These are phyloP conservation scores for Zeugodacus cucurbitae DNA, from an alignment of 1,140 invertebrate genomes.

Conservation along the genomic window DNA sequence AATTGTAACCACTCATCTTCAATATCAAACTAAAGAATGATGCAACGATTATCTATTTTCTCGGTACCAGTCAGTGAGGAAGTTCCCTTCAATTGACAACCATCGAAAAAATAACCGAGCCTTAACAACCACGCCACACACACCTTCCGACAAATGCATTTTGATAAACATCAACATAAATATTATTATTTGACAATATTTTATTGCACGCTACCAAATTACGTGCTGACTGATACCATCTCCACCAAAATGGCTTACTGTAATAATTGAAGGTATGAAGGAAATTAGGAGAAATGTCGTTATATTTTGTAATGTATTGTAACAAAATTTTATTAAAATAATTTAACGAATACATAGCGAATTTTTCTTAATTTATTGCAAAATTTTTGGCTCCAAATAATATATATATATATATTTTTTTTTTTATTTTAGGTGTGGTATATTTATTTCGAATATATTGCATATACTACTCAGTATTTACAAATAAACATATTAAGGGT, in stretches of 20 bases:
- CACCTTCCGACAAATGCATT: background rate
- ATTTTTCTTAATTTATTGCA: too few relatives aligned
- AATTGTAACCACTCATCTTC: background rate
- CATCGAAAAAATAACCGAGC: conserved; percentile 6
- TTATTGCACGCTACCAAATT: conserved; percentile 23
- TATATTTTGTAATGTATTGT: too few relatives aligned
- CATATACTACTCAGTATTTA: too few relatives aligned
- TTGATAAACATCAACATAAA: background rate
- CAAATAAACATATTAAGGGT: too few relatives aligned
- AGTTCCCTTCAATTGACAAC: conserved; percentile 1
- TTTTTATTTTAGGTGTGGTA: too few relatives aligned
- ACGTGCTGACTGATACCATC: background rate
- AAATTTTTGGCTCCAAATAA: too few relatives aligned
- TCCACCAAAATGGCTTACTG: background rate
- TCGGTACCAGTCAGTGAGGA: background rate
- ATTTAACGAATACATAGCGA: too few relatives aligned
- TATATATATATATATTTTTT: too few relatives aligned
- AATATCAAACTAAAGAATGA: conserved; percentile 14
- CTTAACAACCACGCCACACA: background rate
- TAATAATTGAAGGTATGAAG: too few relatives aligned
- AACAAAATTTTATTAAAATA: too few relatives aligned
- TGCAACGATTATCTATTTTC: conserved; percentile 17
- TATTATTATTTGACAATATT: conserved; percentile 22
- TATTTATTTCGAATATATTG: too few relatives aligned
- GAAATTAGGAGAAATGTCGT: too few relatives aligned